Conservation (phyloP, 2,113 vertebrate species). For the rabbit (Oryctolagus cuniculus) region mOryCun1.1 NC_091453.1:101443001-101443500, state of each 20-base stretch:
- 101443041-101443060: conserved; percentile 63
- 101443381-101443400: conserved; percentile 95
- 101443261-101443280: conserved; percentile 48
- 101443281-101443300: conserved; percentile 29
- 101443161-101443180: conserved; percentile 59
- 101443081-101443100: conserved; percentile 65
- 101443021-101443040: conserved; percentile 36
- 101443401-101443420: conserved; percentile 88
- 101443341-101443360: conserved; percentile 87
- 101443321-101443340: conserved; percentile 58
- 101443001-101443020: conserved; percentile 1
- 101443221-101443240: conserved; percentile 55
- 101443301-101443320: conserved; percentile 52
- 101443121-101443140: conserved; percentile 30
- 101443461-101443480: conserved; percentile 3
- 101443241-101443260: conserved; percentile 54
- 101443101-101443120: conserved; percentile 55
- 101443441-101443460: conserved; percentile 42
- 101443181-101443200: conserved; percentile 55
- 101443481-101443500: background rate
- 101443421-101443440: background rate
- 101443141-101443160: conserved; percentile 66
- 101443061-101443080: conserved; percentile 43
- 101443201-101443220: conserved; percentile 46
- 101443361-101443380: conserved; percentile 96